These are phyloP conservation scores for Lepus townsendii DNA, from an alignment of 2,797 vertebrate species.

Conservation along the genomic window DNA sequence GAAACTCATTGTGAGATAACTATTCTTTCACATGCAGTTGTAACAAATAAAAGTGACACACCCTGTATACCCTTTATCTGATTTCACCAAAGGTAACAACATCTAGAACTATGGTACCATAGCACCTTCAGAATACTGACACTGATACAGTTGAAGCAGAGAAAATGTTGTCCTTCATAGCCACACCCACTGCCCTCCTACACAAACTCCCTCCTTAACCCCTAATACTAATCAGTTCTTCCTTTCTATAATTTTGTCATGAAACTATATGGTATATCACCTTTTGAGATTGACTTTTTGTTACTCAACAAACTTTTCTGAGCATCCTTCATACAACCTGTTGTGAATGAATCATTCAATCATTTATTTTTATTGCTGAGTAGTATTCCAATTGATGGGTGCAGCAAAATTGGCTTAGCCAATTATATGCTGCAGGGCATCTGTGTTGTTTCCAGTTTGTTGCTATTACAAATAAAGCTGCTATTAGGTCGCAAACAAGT, in stretches of 20 bases:
- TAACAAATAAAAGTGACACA: background rate
- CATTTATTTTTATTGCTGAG: background rate
- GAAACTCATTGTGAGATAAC: background rate
- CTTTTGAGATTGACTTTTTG: background rate
- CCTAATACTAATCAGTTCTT: background rate
- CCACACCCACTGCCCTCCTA: background rate
- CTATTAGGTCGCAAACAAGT: background rate
- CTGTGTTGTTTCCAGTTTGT: background rate
- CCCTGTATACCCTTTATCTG: background rate
- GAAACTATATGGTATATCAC: background rate
- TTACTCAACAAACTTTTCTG: background rate
- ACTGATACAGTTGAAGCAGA: background rate
- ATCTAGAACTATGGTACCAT: background rate
- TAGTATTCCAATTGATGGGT: background rate
- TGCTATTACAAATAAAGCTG: background rate
- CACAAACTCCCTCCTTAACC: background rate
- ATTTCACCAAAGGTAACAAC: background rate
- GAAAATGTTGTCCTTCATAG: background rate
- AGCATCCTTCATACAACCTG: background rate
- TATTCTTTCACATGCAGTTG: background rate
- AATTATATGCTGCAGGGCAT: background rate
- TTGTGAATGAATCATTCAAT: background rate
- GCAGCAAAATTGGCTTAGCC: background rate
- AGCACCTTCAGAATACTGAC: background rate
- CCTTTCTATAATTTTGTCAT: slow-evolving; percentile 18